Conservation (phyloP, 2,888 invertebrate species). For the Plebejus melissa region DNA sequence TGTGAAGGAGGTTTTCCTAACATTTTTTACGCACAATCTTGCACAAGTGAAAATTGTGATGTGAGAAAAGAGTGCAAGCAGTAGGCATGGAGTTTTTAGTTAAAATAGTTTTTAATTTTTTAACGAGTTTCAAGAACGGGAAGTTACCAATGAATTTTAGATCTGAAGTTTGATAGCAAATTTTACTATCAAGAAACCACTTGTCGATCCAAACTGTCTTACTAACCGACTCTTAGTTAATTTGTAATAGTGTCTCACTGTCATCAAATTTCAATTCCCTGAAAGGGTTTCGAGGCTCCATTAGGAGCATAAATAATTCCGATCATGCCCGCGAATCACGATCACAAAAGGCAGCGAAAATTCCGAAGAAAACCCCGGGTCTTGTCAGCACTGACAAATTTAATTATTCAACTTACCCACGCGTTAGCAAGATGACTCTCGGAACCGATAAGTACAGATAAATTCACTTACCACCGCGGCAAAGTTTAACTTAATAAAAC, state of each 20-base stretch:
- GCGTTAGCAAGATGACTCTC: slow-evolving; percentile 76
- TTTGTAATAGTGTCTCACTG: not conserved
- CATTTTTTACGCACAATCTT: no score
- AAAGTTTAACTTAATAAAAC: slow-evolving; percentile 78
- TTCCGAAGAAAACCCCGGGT: slow-evolving; percentile 69
- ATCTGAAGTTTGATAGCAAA: not conserved
- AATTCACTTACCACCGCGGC: slow-evolving; percentile 77
- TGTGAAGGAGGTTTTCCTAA: no score
- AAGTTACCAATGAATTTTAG: not conserved
- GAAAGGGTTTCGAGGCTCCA: slow-evolving; percentile 35
- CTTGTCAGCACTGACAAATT: slow-evolving; percentile 76
- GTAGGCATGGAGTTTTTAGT: no score
- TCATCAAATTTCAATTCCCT: not conserved
- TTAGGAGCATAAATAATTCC: slow-evolving; percentile 73
- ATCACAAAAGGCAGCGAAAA: slow-evolving; percentile 64
- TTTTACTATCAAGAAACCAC: not conserved
- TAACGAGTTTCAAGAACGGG: not conserved
- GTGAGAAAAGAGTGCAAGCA: no score
- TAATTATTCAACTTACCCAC: slow-evolving; percentile 74
- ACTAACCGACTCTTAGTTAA: not conserved
- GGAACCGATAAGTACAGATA: slow-evolving; percentile 76
- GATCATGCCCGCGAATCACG: slow-evolving; percentile 47
- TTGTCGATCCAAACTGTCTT: not conserved
- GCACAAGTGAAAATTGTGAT: no score
- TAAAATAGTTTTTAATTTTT: no score